These are phyloP conservation scores for Chelonus insularis DNA, from an alignment of 1,140 invertebrate species.

Conservation along the genomic window DNA sequence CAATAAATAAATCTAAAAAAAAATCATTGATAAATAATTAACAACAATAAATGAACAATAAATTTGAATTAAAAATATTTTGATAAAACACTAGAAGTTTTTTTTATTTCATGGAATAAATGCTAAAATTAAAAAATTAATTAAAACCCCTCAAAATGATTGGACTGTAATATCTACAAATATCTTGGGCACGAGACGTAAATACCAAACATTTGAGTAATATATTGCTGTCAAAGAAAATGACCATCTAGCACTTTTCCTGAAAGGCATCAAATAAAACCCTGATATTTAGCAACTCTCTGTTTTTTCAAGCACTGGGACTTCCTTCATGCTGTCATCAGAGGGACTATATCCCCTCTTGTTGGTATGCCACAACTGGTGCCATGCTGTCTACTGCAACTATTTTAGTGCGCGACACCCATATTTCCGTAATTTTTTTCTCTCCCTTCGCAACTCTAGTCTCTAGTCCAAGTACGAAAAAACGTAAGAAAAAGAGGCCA, in stretches of 20 bases:
- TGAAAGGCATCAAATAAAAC: constrained; percentile 39
- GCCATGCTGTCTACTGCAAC: constrained; percentile 54
- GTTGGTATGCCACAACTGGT: constrained; percentile 33
- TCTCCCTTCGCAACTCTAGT: background rate
- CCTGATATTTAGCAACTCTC: constrained; percentile 51
- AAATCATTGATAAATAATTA: no score
- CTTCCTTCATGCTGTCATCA: constrained; percentile 53
- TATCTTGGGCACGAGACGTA: no score
- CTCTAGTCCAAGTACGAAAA: background rate
- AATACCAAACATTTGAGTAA: no score
- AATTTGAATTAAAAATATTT: no score
- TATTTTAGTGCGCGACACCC: constrained; percentile 35
- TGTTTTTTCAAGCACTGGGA: constrained; percentile 57
- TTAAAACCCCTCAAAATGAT: no score
- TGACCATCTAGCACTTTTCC: constrained; percentile 34
- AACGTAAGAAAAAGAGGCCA: background rate
- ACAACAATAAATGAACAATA: no score
- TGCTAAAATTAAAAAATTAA: no score
- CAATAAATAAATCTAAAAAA: no score
- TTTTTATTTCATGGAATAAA: no score
- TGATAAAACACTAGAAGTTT: no score
- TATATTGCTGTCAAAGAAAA: no score
- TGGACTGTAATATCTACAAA: no score
- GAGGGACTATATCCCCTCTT: constrained; percentile 35
- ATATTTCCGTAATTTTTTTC: constrained; percentile 11